Evolutionary conservation across 37 sponge, comb jelly and placozoan genomes (phyloP), one percentile per base, ranked within the genome.

Genomic region (Diacarnus erythraeanus): DNA sequence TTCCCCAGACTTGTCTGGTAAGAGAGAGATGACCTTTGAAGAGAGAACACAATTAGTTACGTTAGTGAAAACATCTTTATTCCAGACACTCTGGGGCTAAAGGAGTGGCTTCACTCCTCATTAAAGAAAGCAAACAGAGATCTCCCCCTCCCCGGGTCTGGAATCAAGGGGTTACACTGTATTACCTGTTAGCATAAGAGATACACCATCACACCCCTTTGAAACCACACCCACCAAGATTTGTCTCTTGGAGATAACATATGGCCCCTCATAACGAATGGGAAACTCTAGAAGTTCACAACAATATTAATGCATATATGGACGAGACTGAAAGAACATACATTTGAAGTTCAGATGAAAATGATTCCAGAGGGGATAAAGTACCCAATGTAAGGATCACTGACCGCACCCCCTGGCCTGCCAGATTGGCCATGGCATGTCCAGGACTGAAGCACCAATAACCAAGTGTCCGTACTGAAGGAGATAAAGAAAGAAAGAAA

Each of bases 371-470:
- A 31, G 99, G 99, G 25, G 96, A 96, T 65, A 98, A 88, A 27
- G 99, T 98, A 23, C 99, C 99, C 83, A 93, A 95, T 76, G 99
- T 98, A 68, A 98, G 88, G 34, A 98, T 88, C 76, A 98, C 64
- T 8, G 92, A 93, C 54, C 89, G 64, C 12, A 95, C 94, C 37
- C 94, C 99, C 29, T 88, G 89, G 0, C 57, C 25, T 1, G 78
- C 59, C 37, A 97, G 84, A 15, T 93, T 90, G 10, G 67, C 57
- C 94, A 98, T 98, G 36, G 92, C 84, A 47, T 88, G 58, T 20
- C 99, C 96, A 36, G 99, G 94, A 79, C 94, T 96, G 77, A 98
- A 98, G 34, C 99, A 98, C 99, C 99, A 98, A 80, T 98, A 98
- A 57, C 92, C 78, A 36, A 96, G 74, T 8, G 82, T 82, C 18